Percentiles rank a stretch among this genome's conserved stretches.
Conservation (phyloP, 2,888 invertebrate genomes). For the Protodeltote pygarga region DNA sequence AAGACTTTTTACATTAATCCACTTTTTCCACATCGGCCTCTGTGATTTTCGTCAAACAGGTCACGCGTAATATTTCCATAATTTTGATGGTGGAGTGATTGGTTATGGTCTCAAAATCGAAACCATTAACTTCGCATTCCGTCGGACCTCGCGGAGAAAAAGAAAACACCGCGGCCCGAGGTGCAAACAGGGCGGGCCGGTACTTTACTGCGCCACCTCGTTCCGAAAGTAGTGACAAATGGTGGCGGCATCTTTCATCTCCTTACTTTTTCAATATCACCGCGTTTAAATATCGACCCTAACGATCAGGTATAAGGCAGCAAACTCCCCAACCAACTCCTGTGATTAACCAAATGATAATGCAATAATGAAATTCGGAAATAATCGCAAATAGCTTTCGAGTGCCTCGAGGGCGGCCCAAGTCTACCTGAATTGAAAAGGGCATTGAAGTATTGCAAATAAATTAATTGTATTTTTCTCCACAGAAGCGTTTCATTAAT, state of each 20-base stretch:
- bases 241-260: constrained; percentile 84
- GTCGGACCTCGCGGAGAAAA: constrained; percentile 60
- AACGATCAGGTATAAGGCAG: constrained; percentile 44
- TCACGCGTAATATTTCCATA: constrained; percentile 66
- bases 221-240: constrained; percentile 84
- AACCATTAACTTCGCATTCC: constrained; percentile 80
- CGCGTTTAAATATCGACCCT: constrained; percentile 58
- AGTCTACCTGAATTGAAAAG: constrained; percentile 71
- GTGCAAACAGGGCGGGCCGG: constrained; percentile 82
- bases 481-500: constrained; percentile 45
- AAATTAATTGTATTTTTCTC: constrained; percentile 53
- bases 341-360: constrained; percentile 78
- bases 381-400: constrained; percentile 82
- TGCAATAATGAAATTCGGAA: constrained; percentile 82
- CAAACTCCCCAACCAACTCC: constrained; percentile 32
- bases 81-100: constrained; percentile 80
- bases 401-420: constrained; percentile 64
- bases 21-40: constrained; percentile 44
- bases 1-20: constrained; percentile 41
- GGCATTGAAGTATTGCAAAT: constrained; percentile 63
- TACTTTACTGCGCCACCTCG: constrained; percentile 78
- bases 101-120: constrained; percentile 73
- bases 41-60: constrained; percentile 47
- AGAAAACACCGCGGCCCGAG: constrained; percentile 65
- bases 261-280: constrained; percentile 51